Evolutionary conservation across 2,888 invertebrate genomes (phyloP), one percentile per base, ranked within the genome.

Genomic region (Synanthedon formicaeformis): DNA sequence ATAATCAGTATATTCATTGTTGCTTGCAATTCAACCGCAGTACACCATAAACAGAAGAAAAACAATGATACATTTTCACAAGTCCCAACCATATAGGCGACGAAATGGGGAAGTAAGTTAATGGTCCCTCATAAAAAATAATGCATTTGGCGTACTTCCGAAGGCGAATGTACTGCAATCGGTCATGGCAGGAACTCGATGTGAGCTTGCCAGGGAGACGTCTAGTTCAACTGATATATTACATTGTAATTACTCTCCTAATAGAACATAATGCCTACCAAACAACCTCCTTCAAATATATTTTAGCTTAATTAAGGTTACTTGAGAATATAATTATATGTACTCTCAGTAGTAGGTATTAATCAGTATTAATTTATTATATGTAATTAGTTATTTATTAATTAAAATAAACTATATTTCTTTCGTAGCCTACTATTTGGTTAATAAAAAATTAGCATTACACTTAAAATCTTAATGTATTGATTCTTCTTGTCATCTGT

Each of bases 101-200:
- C 55, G 54, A 52, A 56, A 57, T 56, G 56, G 56, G 13, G 57
- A 56, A 55, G 55, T 48, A 34, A 50, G 51, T 48, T 56, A 54
- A 53, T 55, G 53, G 51, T 57, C 61, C 63, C 64, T 65, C 66
- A 66, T 67, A 70, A 73, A 45, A 67, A 69, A 67, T 70, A 68
- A 71, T 67, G 66, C 67, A 71, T 66, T 73, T 73, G 74, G 73
- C 73, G 50, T 55, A 53, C 55, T 61, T 60, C 67, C 65, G 60
- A 63, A 57, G 51, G 56, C 58, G 53, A 54, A 56, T 54, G 53
- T 52, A 41, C 55, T 58, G 56, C 61, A 52, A 64, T 66, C 62
- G 58, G 58, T 65, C 66, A 64, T 62, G 56, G 45, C 45, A 45
- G 45, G 13, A 3, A n/a, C 45, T 13, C 54, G 45, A 53, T 49